phyloP scores from a whole-genome alignment of 1,140 invertebrate species.

The Melitaea cinxia region DNA sequence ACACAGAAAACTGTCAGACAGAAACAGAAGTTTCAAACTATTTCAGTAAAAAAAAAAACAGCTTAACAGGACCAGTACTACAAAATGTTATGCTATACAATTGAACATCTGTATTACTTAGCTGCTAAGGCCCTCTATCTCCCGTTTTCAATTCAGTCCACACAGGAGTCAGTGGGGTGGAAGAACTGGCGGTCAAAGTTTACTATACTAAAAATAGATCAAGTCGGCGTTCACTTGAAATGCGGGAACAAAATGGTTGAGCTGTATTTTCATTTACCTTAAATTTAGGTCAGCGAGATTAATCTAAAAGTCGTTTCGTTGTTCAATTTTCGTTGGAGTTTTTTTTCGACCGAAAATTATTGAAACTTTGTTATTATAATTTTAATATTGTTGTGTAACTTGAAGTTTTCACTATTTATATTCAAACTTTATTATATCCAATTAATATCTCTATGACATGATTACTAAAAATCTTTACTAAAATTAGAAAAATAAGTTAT shows the following conservation, averaged over 20 bases:
- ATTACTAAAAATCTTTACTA: too few species aligned
- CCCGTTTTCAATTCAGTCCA: constrained; percentile 13
- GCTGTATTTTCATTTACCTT: constrained; percentile 24
- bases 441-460: too few species aligned
- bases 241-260: constrained; percentile 19
- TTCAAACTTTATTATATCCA: too few species aligned
- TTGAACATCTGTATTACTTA: not conserved
- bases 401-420: too few species aligned
- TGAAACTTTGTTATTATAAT: not conserved
- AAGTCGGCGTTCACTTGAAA: constrained; percentile 21
- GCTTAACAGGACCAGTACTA: constrained; percentile 9
- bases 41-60: too few species aligned
- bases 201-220: constrained; percentile 17
- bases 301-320: constrained; percentile 25
- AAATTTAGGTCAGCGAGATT: constrained; percentile 29
- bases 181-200: constrained; percentile 28
- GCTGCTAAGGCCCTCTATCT: constrained; percentile 8
- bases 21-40: too few species aligned
- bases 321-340: constrained; percentile 11
- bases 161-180: constrained; percentile 22
- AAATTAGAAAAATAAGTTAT: too few species aligned
- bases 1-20: too few species aligned
- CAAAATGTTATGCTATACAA: constrained; percentile 1
- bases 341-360: constrained; percentile 1
- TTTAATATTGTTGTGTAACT: not conserved